Conservation (phyloP, 2,113 vertebrate genomes). For the Apus apus region DNA sequence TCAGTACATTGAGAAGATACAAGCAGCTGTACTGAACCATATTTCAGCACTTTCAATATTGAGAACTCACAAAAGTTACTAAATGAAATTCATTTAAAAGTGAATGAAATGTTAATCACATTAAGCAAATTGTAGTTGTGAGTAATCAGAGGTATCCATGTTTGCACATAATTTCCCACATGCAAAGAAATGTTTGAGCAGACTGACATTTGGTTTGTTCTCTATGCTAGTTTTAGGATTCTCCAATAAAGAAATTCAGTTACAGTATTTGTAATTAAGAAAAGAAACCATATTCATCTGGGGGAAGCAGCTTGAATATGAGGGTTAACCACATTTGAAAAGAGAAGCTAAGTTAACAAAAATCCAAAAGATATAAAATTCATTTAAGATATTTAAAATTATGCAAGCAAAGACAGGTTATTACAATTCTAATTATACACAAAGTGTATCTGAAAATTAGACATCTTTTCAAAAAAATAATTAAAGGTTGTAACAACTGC, state of each 20-base stretch:
- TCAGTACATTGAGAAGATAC: conserved; percentile 13
- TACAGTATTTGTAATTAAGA: conserved; percentile 69
- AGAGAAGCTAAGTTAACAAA: conserved; percentile 56
- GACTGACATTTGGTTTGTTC: conserved; percentile 19
- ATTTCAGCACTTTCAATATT: neutral
- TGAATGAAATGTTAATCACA: neutral
- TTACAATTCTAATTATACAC: conserved; percentile 72
- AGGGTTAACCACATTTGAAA: conserved; percentile 46
- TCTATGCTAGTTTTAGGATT: conserved; percentile 31
- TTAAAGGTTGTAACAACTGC: conserved; percentile 57
- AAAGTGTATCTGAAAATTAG: conserved; percentile 67
- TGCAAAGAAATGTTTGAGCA: conserved; percentile 37
- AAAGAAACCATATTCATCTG: conserved; percentile 41
- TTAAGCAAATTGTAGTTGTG: conserved; percentile 27
- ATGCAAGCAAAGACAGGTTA: conserved; percentile 65
- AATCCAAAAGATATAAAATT: conserved; percentile 57
- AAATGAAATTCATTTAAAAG: neutral
- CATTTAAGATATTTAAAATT: conserved; percentile 66
- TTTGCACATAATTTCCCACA: conserved; percentile 60
- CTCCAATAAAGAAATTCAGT: conserved; percentile 41
- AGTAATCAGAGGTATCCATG: conserved; percentile 43
- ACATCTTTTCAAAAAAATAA: conserved; percentile 68
- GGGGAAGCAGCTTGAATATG: neutral
- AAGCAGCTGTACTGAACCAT: conserved; percentile 15
- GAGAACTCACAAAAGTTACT: conserved; percentile 6